These are phyloP conservation scores for Sinelater perroti DNA, from an alignment of 2,888 invertebrate species.

Conservation along the genomic window DNA sequence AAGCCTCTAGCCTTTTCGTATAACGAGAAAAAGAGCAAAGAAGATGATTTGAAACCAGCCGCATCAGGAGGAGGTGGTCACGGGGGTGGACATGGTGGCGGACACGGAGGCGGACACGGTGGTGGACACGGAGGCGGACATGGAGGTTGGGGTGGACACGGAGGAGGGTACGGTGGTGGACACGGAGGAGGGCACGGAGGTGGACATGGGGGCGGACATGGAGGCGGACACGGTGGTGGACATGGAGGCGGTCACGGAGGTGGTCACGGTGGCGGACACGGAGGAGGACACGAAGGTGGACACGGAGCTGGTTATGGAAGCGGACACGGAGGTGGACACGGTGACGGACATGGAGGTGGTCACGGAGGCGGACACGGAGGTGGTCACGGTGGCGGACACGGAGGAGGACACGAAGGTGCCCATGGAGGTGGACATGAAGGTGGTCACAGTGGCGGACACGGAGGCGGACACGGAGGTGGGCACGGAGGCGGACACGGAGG, in stretches of 20 bases:
- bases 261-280: slow-evolving; percentile 18
- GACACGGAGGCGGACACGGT: slow-evolving; percentile 31
- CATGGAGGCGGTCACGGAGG: slow-evolving; percentile 23
- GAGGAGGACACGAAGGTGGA: slow-evolving; percentile 27
- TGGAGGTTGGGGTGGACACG: slow-evolving; percentile 51
- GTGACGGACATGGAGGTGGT: slow-evolving; percentile 15
- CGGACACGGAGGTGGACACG: slow-evolving; percentile 53
- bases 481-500: slow-evolving; percentile 26
- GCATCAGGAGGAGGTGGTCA: slow-evolving; percentile 24
- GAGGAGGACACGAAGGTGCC: slow-evolving; percentile 26
- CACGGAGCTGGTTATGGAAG: slow-evolving; percentile 45
- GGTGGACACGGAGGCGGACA: slow-evolving; percentile 6
- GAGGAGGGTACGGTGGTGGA: slow-evolving; percentile 47
- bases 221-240: slow-evolving; percentile 6
- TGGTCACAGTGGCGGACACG: slow-evolving; percentile 17
- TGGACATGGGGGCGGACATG: slow-evolving; percentile 15
- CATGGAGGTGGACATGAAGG: slow-evolving; percentile 27
- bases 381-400: slow-evolving; percentile 17
- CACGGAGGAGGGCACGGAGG: slow-evolving; percentile 16
- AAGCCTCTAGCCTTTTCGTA: slow-evolving; percentile 53
- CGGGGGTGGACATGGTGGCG: slow-evolving; percentile 13
- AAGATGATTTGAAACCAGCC: slow-evolving; percentile 35
- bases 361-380: slow-evolving; percentile 24
- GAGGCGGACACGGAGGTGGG: slow-evolving; percentile 24
- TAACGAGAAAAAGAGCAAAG: slow-evolving; percentile 40